These are phyloP conservation scores for Echinops telfairi DNA, from an alignment of 2,113 vertebrate species.

Conservation along the genomic window DNA sequence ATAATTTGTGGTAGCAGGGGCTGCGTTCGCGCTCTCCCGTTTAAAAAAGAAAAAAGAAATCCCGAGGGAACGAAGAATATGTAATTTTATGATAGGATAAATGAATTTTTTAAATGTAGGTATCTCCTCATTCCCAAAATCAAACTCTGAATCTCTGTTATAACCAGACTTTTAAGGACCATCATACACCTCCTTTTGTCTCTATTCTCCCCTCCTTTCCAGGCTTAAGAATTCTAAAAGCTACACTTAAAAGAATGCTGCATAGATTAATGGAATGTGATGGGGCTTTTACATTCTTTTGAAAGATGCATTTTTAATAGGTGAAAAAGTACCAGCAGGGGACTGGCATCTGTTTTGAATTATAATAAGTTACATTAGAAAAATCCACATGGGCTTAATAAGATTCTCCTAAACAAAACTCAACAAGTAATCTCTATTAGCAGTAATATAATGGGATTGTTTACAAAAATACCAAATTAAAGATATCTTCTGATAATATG, in stretches of 20 bases:
- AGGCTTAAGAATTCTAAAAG: conserved; percentile 33
- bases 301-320: conserved; percentile 45
- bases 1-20: too few relatives aligned
- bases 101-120: neutral
- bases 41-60: neutral
- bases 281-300: conserved; percentile 37
- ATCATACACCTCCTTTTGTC: neutral
- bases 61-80: neutral
- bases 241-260: conserved; percentile 39
- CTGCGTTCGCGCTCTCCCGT: too few relatives aligned
- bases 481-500: neutral
- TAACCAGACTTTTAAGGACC: neutral
- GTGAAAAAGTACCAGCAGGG: neutral
- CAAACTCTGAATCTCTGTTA: neutral
- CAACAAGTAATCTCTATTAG: conserved; percentile 26
- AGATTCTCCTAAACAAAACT: conserved; percentile 39
- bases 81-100: neutral
- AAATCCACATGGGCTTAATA: neutral
- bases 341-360: conserved; percentile 43
- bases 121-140: neutral
- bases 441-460: conserved; percentile 1
- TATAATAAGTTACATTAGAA: conserved; percentile 55
- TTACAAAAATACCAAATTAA: conserved; percentile 34
- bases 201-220: neutral
- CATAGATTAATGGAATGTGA: conserved; percentile 8